Conservation (phyloP, 2,797 vertebrate genomes). For the Platyrinchus mystaceus region DNA sequence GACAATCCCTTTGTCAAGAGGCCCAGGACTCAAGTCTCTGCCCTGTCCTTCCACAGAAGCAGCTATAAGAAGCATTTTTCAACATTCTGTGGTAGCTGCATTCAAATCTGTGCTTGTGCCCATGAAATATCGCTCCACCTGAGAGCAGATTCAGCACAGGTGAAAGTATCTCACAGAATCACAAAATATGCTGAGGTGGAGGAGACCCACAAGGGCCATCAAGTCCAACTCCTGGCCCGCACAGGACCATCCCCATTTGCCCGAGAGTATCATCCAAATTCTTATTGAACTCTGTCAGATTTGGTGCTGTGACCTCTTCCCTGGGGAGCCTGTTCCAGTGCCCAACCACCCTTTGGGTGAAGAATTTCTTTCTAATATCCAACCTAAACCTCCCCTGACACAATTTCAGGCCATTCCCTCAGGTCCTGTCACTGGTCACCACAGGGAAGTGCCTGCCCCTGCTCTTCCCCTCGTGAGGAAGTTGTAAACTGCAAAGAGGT, state of each 20-base stretch:
- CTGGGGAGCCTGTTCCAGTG: neutral
- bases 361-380: neutral
- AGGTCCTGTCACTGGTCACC: no score
- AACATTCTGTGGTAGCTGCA: rapidly evolving
- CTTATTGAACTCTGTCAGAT: neutral
- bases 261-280: neutral
- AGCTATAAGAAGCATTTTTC: neutral
- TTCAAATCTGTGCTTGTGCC: neutral
- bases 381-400: neutral
- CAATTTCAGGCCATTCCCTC: neutral
- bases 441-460: neutral
- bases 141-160: neutral
- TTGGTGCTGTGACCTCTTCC: neutral
- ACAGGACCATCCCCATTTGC: neutral
- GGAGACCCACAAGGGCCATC: neutral
- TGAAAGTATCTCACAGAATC: neutral
- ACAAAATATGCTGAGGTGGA: neutral
- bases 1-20: neutral
- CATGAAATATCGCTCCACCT: neutral
- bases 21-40: neutral
- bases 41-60: neutral
- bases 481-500: neutral
- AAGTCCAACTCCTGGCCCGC: neutral
- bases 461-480: neutral
- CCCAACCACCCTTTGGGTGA: neutral